phyloP scores from a whole-genome alignment of 2,797 vertebrate genomes.

The Hipposideros larvatus region DNA sequence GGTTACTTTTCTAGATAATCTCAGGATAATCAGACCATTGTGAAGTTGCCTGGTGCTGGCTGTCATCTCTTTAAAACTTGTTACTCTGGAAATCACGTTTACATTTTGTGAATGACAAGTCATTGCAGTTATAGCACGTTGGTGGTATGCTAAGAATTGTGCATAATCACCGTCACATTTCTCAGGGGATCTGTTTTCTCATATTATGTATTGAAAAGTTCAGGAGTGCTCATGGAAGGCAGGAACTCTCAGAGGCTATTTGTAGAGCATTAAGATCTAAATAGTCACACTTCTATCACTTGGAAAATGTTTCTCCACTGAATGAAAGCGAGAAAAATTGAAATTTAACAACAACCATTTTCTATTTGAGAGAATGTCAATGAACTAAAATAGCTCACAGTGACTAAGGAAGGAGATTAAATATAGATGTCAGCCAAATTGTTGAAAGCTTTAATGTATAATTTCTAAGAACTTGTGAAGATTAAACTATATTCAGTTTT shows the following conservation, averaged over 20 bases:
- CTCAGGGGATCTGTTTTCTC: neutral
- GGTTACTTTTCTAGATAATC: neutral
- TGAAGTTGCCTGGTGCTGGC: neutral
- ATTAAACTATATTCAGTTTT: neutral
- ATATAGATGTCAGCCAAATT: conserved; percentile 27
- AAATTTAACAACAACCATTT: conserved; percentile 28
- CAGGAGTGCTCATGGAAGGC: neutral
- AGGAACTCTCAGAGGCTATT: neutral
- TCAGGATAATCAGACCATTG: neutral
- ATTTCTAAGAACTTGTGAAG: conserved; percentile 33
- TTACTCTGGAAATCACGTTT: neutral
- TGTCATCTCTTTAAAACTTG: neutral
- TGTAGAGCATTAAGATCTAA: neutral
- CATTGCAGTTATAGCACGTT: neutral
- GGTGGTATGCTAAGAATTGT: neutral
- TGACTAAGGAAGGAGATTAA: neutral
- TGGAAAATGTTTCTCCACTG: neutral
- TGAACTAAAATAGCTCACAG: conserved; percentile 36
- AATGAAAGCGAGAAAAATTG: neutral
- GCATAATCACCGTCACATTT: neutral
- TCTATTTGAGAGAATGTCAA: conserved; percentile 12
- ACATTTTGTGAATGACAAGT: neutral
- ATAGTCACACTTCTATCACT: neutral
- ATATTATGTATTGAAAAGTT: neutral
- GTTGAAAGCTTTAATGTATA: neutral